Evolutionary conservation across 2,113 vertebrate genomes (phyloP), one percentile per base, ranked within the genome.

Genomic region (Hylia prasina): DNA sequence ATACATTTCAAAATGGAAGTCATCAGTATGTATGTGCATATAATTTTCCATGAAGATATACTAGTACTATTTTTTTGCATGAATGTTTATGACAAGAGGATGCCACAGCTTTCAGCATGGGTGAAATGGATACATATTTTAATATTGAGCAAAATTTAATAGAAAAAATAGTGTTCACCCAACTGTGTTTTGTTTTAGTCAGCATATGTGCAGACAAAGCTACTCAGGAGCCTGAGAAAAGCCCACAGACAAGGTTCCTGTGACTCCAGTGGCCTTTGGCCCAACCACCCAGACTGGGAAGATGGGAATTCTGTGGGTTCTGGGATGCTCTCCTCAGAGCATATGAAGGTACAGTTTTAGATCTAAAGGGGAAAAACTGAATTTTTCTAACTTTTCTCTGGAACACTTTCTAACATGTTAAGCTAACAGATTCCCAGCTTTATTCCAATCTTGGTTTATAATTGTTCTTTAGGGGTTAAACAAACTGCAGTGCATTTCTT

Each of bases 121-220:
- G 20, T 92, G 90, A 93, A 92, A 91, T 68, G 28, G 68, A 88
- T 94, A 90, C 64, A 68, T 94, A 95, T 95, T 93, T 93, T 90
- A 96, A 93, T 86, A 84, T 18, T 20, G 40, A 96, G 75, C 8
- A 86, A 86, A 83, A 86, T 77, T 63, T 94, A 91, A 92, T 77
- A 64, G 87, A 63, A 92, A 92, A 89, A 66, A 15, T 39, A 6
- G 42, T 60, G 14, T 60, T 90, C 79, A 60, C 44, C 16, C 68
- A 71, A 21, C 33, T 81, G 12, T 56, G 28, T 71, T 86, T 66
- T 93, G 37, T 24, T 95, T 58, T 12, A 77, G 71, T 75, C 58
- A 56, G 42, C 51, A 45, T 90, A 86, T 86, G 51, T 54, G 33
- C 58, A 77, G 75, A 27, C 54, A 93, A 44, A 91, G 11, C 15